Percentiles rank a stretch among this genome's conserved stretches.
Evolutionary conservation across 2,797 vertebrate species (phyloP).

Genomic region (Prionace glauca): DNA sequence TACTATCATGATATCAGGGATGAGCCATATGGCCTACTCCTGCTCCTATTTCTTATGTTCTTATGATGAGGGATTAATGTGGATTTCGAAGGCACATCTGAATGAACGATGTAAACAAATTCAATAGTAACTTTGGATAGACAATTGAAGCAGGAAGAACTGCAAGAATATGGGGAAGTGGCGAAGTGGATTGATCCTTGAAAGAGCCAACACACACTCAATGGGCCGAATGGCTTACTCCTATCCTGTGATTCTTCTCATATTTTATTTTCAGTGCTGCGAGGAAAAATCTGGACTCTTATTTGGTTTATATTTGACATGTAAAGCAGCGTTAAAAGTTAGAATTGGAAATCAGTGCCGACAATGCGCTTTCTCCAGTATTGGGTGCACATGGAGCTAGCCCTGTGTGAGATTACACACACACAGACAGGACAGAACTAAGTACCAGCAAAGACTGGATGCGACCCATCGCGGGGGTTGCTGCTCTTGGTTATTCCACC

Average conservation of each 20-base stretch:
- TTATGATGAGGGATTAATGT: background rate
- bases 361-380: background rate
- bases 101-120: background rate
- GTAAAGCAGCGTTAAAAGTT: background rate
- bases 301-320: background rate
- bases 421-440: background rate
- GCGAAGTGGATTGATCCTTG: background rate
- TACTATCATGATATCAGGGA: background rate
- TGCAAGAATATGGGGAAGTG: background rate
- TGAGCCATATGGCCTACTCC: too few relatives aligned
- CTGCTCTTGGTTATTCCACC: background rate
- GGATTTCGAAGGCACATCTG: background rate
- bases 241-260: background rate
- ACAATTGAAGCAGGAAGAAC: background rate
- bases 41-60: too few relatives aligned
- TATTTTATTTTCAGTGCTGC: background rate
- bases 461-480: background rate
- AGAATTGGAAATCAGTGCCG: background rate
- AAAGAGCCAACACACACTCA: background rate
- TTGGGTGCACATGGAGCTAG: background rate
- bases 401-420: background rate
- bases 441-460: background rate
- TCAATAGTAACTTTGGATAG: background rate
- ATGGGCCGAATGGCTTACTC: background rate
- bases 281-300: background rate